These are phyloP conservation scores for Barbus barbus DNA, from an alignment of 2,113 vertebrate species.

Conservation along the genomic window DNA sequence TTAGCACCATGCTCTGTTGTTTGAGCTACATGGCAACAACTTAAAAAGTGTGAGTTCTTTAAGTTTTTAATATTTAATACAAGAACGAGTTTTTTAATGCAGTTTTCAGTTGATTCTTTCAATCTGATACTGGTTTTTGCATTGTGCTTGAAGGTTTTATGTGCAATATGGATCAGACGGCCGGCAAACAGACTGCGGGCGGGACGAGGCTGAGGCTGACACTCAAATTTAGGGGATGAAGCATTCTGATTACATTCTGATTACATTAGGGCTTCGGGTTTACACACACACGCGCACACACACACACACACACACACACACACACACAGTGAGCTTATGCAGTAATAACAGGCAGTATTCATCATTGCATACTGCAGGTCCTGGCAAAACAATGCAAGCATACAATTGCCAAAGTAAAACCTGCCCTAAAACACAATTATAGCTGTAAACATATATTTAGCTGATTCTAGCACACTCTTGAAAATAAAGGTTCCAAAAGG, in stretches of 20 bases:
- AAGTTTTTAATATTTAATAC: neutral
- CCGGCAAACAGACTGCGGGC: neutral
- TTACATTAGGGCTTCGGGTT: neutral
- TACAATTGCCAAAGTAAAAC: neutral
- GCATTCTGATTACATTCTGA: constrained; percentile 5
- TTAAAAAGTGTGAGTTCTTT: neutral
- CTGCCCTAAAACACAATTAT: neutral
- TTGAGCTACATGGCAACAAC: neutral
- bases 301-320: too few species aligned
- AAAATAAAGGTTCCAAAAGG: too few species aligned
- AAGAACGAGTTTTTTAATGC: neutral
- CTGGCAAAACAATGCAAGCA: constrained; percentile 6
- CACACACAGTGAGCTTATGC: neutral
- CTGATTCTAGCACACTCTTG: neutral
- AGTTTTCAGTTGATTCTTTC: too few species aligned
- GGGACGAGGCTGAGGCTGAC: neutral
- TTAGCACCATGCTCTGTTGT: too few species aligned
- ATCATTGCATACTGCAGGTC: constrained; percentile 5
- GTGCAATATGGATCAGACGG: neutral
- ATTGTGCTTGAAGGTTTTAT: neutral
- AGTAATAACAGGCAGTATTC: neutral
- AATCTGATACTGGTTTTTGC: neutral
- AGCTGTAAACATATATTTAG: neutral
- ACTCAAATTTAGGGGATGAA: neutral
- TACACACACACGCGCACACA: too few species aligned